Percentiles rank a stretch among this genome's conserved stretches.
phyloP scores from a whole-genome alignment of 2,113 vertebrate species.

The Vanacampus margaritifer region DNA sequence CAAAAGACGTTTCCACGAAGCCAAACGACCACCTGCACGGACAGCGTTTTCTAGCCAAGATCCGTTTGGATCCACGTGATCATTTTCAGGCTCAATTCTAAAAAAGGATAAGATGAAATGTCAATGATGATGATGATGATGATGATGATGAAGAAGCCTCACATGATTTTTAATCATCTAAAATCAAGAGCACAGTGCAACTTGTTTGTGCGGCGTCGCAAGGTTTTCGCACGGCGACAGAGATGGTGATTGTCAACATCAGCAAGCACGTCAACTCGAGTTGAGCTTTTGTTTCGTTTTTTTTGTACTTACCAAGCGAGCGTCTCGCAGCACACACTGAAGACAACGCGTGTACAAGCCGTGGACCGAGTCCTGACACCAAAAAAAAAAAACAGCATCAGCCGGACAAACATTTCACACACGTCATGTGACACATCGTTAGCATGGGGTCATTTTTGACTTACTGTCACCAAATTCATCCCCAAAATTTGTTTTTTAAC shows the following conservation, averaged over 20 bases:
- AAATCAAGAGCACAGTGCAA: background rate
- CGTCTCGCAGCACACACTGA: conserved; percentile 91
- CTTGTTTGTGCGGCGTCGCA: background rate
- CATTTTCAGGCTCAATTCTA: background rate
- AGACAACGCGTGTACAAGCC: conserved; percentile 94
- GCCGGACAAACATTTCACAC: background rate
- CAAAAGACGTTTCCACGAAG: no score
- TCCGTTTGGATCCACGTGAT: background rate
- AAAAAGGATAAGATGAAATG: background rate
- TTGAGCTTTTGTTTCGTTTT: background rate
- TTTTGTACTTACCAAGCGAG: conserved; percentile 81
- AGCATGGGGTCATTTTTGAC: no score
- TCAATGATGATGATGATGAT: no score
- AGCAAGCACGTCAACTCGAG: no score
- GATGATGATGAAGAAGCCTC: background rate
- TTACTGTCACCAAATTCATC: no score
- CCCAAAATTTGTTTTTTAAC: no score
- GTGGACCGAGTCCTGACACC: conserved; percentile 84
- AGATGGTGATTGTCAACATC: no score
- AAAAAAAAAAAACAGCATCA: conserved; percentile 6
- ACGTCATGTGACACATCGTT: background rate
- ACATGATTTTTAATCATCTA: background rate
- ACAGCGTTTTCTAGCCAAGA: background rate
- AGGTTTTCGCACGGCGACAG: background rate
- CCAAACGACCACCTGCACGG: no score